Conservation (phyloP, 2,113 vertebrate genomes). For the Mormoops blainvillei region DNA sequence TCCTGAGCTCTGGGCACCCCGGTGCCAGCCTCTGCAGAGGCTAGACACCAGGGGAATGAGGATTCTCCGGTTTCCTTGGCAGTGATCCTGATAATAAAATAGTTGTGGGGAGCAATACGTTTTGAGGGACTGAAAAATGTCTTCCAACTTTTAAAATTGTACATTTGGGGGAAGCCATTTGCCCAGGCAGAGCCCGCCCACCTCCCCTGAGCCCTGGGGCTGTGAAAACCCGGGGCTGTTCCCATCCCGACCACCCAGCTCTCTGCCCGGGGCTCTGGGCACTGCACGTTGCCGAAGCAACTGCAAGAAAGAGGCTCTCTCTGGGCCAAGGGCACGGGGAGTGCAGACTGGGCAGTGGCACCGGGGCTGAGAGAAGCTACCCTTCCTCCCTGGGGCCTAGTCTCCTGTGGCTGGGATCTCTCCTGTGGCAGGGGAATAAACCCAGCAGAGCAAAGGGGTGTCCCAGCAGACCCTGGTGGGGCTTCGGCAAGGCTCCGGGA, state of each 20-base stretch:
- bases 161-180: conserved; percentile 40
- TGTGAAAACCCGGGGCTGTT: conserved; percentile 37
- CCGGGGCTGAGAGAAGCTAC: not conserved
- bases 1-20: not conserved
- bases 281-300: conserved; percentile 63
- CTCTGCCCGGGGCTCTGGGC: conserved; percentile 41
- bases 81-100: conserved; percentile 41
- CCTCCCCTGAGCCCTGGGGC: not conserved
- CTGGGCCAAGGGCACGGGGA: not conserved
- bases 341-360: not conserved
- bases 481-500: not conserved
- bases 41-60: not conserved
- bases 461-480: not conserved
- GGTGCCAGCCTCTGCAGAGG: not conserved
- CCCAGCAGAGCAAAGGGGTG: not conserved
- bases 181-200: not conserved
- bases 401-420: not conserved
- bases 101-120: not conserved
- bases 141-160: conserved; percentile 9
- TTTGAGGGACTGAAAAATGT: conserved; percentile 46
- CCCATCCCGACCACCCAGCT: conserved; percentile 25
- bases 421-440: not conserved
- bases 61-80: conserved; percentile 52
- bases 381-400: not conserved
- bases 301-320: conserved; percentile 54